Conservation (phyloP, 2,888 invertebrate species). For the Trichopoda pennipes region DNA sequence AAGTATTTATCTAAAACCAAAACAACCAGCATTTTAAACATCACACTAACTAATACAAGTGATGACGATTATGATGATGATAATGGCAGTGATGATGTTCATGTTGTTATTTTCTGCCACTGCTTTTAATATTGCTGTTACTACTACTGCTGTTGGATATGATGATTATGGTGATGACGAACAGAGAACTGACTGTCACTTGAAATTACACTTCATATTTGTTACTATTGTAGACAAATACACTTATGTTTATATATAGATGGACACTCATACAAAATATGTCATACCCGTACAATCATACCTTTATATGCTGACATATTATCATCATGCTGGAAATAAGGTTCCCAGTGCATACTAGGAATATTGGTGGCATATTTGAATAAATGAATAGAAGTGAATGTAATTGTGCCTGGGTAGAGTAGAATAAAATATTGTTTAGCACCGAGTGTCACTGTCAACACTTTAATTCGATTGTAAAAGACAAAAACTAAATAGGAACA, state of each 20-base stretch:
- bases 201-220: constrained; percentile 69
- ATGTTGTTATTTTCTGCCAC: constrained; percentile 16
- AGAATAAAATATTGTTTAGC: constrained; percentile 51
- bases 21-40: constrained; percentile 52
- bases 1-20: constrained; percentile 63
- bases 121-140: constrained; percentile 7
- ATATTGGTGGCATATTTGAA: constrained; percentile 29
- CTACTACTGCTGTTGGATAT: not conserved
- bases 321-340: constrained; percentile 47
- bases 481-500: constrained; percentile 41
- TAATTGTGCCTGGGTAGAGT: constrained; percentile 44
- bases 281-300: not conserved
- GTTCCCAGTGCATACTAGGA: not conserved
- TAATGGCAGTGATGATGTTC: constrained; percentile 23
- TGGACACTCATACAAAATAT: not conserved
- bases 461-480: constrained; percentile 64
- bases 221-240: constrained; percentile 63
- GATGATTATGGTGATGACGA: constrained; percentile 24
- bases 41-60: constrained; percentile 30
- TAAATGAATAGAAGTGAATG: constrained; percentile 31
- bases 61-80: constrained; percentile 38
- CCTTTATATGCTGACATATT: constrained; percentile 44
- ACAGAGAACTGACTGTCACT: constrained; percentile 65
- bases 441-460: constrained; percentile 68
- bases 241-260: constrained; percentile 10